phyloP scores from a whole-genome alignment of 2,113 vertebrate genomes.

The Buteo buteo region DNA sequence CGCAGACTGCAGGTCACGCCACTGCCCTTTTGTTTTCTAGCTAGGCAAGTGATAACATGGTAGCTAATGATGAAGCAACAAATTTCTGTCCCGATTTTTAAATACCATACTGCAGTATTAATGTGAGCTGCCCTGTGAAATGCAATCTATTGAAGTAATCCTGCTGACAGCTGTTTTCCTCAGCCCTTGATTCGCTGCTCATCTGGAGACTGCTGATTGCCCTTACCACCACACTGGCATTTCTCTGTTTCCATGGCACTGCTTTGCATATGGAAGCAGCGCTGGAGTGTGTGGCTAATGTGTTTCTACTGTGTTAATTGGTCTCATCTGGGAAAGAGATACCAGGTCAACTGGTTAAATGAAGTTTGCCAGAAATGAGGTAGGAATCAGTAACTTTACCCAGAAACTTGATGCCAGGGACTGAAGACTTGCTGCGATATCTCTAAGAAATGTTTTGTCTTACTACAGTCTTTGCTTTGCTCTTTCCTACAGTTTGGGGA shows the following conservation, averaged over 20 bases:
- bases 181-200: slow-evolving; percentile 39
- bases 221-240: neutral
- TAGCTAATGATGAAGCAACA: neutral
- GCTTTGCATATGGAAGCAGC: slow-evolving; percentile 47
- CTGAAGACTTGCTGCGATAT: neutral
- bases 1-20: neutral
- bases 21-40: neutral
- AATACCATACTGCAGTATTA: neutral
- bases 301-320: slow-evolving; percentile 41
- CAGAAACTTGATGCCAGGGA: neutral
- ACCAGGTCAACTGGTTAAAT: neutral
- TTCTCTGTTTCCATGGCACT: slow-evolving; percentile 68
- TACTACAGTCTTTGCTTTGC: neutral
- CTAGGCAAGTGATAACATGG: neutral
- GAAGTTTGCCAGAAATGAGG: slow-evolving; percentile 38
- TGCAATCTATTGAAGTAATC: slow-evolving; percentile 16
- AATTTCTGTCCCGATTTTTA: neutral
- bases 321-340: slow-evolving; percentile 41
- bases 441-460: neutral
- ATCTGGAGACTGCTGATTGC: slow-evolving; percentile 39
- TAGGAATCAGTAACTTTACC: neutral
- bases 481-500: neutral
- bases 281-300: neutral
- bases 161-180: slow-evolving; percentile 61
- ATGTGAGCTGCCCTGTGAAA: slow-evolving; percentile 13